Evolutionary conservation across 2,888 invertebrate species (phyloP).

Genomic region (Drosophila greeni): DNA sequence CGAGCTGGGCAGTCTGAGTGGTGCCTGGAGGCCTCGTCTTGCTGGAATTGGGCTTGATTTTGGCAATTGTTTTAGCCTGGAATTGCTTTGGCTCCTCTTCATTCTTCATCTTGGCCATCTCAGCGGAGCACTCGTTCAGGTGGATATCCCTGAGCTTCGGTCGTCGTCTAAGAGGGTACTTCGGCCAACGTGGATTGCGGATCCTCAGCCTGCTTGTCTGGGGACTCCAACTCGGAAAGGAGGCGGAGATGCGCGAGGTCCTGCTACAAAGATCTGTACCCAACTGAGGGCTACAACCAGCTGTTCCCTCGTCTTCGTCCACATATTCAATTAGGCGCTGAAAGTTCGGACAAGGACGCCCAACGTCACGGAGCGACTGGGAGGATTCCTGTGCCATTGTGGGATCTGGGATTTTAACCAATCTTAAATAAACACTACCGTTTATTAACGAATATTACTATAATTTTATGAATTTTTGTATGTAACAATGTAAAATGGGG

Average conservation of each 20-base stretch:
- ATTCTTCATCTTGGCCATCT: background rate
- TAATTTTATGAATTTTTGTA: background rate
- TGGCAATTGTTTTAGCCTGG: background rate
- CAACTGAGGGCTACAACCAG: background rate
- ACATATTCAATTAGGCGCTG: conserved; percentile 3
- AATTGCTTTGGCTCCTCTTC: background rate
- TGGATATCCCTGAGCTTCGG: background rate
- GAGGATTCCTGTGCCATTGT: background rate
- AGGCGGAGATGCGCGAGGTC: background rate
- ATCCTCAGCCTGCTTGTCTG: background rate
- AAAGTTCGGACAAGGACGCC: conserved; percentile 4
- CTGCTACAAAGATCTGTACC: background rate
- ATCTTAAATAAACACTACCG: background rate
- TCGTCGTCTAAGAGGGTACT: background rate
- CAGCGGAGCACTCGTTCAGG: background rate
- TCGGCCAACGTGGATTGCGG: background rate
- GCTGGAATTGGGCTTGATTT: background rate
- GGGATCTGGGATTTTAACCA: too few relatives aligned
- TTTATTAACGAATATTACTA: too few relatives aligned
- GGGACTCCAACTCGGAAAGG: background rate
- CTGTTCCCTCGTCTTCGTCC: background rate
- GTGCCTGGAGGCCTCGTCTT: background rate
- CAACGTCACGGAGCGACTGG: background rate
- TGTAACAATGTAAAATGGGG: too few relatives aligned
- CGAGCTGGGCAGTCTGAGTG: background rate